These are phyloP conservation scores for Enteromius viviparus DNA, from an alignment of 2,797 vertebrate species.

Conservation along the genomic window DNA sequence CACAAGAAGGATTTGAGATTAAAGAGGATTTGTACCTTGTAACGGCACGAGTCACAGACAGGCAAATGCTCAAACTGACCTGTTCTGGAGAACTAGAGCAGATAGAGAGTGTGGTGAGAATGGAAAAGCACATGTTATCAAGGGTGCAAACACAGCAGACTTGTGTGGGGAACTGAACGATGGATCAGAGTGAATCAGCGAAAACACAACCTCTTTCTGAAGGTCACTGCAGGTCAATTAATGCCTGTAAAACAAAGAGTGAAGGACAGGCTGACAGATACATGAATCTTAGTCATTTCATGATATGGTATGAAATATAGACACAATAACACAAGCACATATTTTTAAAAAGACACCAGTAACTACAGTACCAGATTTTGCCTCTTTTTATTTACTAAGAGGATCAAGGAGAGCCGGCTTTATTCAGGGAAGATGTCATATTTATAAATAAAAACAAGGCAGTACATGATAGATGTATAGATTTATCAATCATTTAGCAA, in stretches of 20 bases:
- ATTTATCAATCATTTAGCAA: neutral
- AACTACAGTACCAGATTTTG: neutral
- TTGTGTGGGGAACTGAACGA: conserved; percentile 34
- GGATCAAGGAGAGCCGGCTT: neutral
- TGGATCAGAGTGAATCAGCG: conserved; percentile 52
- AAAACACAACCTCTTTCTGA: conserved; percentile 47
- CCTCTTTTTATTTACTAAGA: neutral
- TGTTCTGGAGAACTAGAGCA: neutral
- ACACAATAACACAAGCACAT: neutral
- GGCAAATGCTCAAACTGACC: conserved; percentile 6
- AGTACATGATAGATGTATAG: neutral
- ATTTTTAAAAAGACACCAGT: neutral
- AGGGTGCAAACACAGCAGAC: conserved; percentile 45
- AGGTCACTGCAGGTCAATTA: conserved; percentile 50
- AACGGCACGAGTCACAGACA: neutral
- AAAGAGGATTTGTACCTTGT: neutral
- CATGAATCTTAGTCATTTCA: neutral
- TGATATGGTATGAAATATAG: too few relatives aligned
- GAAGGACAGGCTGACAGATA: conserved; percentile 2
- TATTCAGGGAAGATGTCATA: neutral
- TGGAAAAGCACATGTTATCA: conserved; percentile 3
- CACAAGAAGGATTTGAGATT: neutral
- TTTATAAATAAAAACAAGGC: neutral
- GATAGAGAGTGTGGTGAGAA: conserved; percentile 11
- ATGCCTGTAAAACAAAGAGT: conserved; percentile 34